phyloP scores from a whole-genome alignment of 2,888 invertebrate genomes.

The Sabatieria punctata region DNA sequence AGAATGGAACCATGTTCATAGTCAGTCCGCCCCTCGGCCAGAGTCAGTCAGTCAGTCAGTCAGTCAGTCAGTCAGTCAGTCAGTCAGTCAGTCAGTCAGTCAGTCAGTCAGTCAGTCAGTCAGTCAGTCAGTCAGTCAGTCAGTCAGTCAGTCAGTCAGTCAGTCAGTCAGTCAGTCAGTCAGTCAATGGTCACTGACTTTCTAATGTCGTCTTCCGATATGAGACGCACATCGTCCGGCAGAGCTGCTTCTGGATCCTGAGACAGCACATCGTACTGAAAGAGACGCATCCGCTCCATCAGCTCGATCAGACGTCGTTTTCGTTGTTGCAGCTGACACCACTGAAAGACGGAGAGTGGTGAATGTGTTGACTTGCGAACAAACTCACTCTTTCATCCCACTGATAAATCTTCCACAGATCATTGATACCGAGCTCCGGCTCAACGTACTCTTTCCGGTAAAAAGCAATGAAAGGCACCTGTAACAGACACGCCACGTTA shows the following conservation, averaged over 20 bases:
- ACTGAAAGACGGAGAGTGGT: constrained; percentile 36
- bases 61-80: too few relatives aligned
- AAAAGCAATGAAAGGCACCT: constrained; percentile 91
- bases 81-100: too few relatives aligned
- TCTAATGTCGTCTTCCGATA: neutral
- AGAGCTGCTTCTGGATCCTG: constrained; percentile 36
- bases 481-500: constrained; percentile 9
- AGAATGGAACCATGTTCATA: too few relatives aligned
- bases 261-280: constrained; percentile 65
- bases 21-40: too few relatives aligned
- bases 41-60: too few relatives aligned
- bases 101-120: too few relatives aligned
- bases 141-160: too few relatives aligned
- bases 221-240: constrained; percentile 31
- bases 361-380: neutral
- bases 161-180: too few relatives aligned
- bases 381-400: constrained; percentile 62
- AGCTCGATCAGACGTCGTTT: constrained; percentile 62
- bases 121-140: too few relatives aligned
- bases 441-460: constrained; percentile 94
- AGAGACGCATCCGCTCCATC: constrained; percentile 77
- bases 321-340: constrained; percentile 69
- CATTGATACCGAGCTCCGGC: constrained; percentile 78
- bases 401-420: constrained; percentile 93
- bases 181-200: too few relatives aligned